Evolutionary conservation across 2,888 invertebrate species (phyloP).

Genomic region (Proisotoma minuta): DNA sequence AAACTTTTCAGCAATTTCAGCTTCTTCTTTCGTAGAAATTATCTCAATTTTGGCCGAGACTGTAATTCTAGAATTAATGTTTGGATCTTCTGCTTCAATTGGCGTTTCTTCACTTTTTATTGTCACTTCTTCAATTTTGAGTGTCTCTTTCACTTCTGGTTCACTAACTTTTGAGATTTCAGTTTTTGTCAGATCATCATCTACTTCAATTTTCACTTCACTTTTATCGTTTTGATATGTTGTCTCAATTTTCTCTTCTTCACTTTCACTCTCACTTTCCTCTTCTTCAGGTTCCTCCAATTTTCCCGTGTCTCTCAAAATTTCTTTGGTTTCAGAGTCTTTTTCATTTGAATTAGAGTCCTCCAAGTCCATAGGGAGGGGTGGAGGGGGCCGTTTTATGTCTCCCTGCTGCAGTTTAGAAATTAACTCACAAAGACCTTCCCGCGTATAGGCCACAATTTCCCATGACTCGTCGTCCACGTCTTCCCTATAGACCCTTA

Average conservation of each 20-base stretch:
- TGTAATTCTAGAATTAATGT: not conserved
- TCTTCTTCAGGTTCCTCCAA: conserved; percentile 42
- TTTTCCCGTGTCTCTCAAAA: conserved; percentile 43
- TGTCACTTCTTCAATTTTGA: not conserved
- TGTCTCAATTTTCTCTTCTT: conserved; percentile 3
- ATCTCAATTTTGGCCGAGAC: not conserved
- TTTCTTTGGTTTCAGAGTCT: conserved; percentile 45
- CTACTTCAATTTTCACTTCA: not conserved
- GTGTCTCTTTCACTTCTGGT: not conserved
- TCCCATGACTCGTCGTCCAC: conserved; percentile 95
- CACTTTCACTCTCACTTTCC: conserved; percentile 7
- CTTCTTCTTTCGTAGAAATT: not conserved
- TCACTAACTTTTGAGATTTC: not conserved
- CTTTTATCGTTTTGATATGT: no score
- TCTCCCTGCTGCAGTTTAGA: conserved; percentile 56
- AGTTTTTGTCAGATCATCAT: not conserved
- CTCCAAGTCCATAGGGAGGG: conserved; percentile 47
- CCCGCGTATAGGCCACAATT: conserved; percentile 79
- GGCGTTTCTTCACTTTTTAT: no score
- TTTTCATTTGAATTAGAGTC: conserved; percentile 48
- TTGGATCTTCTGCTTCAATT: no score
- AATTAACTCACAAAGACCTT: conserved; percentile 75
- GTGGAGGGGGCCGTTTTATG: conserved; percentile 43
- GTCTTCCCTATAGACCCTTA: conserved; percentile 89
- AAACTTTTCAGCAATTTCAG: not conserved